Percentiles rank a stretch among this genome's conserved stretches.
phyloP scores from a whole-genome alignment of 2,797 vertebrate species.

The Anabas testudineus region DNA sequence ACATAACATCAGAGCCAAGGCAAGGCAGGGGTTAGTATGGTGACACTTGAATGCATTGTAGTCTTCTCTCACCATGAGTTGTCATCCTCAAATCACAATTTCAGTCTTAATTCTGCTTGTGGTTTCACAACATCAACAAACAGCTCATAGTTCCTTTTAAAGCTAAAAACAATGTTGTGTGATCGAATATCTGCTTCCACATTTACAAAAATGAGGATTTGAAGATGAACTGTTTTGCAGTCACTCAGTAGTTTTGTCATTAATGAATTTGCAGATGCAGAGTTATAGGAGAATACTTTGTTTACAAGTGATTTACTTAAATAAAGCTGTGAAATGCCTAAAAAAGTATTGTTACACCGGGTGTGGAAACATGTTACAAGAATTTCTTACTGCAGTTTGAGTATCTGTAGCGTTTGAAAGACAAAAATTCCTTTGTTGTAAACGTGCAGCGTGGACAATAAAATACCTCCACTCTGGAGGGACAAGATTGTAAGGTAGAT shows the following conservation, averaged over 20 bases:
- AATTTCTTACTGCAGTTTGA: background rate
- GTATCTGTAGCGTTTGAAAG: background rate
- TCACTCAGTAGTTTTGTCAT: slow-evolving; percentile 3
- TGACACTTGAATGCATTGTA: background rate
- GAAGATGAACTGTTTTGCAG: background rate
- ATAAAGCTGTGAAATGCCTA: slow-evolving; percentile 28
- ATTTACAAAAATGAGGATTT: background rate
- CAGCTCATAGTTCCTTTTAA: background rate
- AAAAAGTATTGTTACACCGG: slow-evolving; percentile 1
- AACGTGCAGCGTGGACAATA: background rate
- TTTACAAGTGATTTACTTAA: slow-evolving; percentile 52
- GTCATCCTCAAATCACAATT: background rate
- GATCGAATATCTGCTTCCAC: background rate
- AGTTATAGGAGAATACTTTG: slow-evolving; percentile 23
- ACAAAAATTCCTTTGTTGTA: too few relatives aligned
- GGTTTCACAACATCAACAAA: background rate
- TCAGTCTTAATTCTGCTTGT: slow-evolving; percentile 2
- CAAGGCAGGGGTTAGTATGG: background rate
- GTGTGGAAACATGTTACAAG: background rate
- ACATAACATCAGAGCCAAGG: background rate
- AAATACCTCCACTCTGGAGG: background rate
- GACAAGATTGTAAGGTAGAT: too few relatives aligned
- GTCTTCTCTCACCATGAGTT: background rate
- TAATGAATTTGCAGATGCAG: slow-evolving; percentile 2
- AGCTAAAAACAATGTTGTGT: background rate